Evolutionary conservation across 2,113 vertebrate species (phyloP).

Genomic region (Sinocyclocheilus rhinocerous): DNA sequence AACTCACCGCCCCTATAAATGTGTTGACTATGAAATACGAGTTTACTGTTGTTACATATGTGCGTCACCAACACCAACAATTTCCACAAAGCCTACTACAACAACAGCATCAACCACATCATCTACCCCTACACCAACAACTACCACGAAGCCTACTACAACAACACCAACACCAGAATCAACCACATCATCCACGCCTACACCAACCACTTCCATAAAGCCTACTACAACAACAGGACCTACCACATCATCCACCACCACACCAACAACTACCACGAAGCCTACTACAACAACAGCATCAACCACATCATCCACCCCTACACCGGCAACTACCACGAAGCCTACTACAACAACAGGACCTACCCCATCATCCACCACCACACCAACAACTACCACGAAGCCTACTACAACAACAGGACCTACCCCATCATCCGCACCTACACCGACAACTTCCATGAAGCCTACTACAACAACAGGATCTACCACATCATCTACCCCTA

Average conservation of each 20-base stretch:
- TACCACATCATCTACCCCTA: background rate
- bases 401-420: too few relatives aligned
- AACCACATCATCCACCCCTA: too few relatives aligned
- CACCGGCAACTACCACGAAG: too few relatives aligned
- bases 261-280: too few relatives aligned
- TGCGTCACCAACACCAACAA: background rate
- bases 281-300: too few relatives aligned
- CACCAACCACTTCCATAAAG: background rate
- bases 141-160: background rate
- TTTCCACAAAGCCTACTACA: too few relatives aligned
- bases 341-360: too few relatives aligned
- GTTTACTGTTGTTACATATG: slow-evolving; percentile 50
- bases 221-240: background rate
- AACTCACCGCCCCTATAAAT: background rate
- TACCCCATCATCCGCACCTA: background rate
- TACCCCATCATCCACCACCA: too few relatives aligned
- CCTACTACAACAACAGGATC: background rate
- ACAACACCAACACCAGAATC: background rate
- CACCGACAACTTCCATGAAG: background rate
- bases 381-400: too few relatives aligned
- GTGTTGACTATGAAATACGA: slow-evolving; percentile 58
- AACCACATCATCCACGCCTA: background rate
- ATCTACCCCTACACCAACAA: too few relatives aligned
- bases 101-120: background rate
- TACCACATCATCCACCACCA: too few relatives aligned